Conservation (phyloP, 2,888 invertebrate genomes). For the Erebia ligea region DNA sequence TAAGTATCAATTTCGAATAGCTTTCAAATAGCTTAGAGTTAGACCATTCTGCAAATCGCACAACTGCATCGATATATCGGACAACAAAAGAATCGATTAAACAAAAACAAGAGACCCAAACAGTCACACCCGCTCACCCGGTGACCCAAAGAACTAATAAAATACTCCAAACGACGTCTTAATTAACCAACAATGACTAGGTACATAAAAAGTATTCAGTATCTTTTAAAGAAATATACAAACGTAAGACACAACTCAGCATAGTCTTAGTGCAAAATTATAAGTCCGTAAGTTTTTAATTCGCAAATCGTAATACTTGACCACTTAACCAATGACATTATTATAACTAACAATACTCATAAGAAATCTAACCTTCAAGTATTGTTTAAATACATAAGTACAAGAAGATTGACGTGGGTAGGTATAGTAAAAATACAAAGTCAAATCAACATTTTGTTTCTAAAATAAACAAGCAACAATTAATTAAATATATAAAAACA, state of each 20-base stretch:
- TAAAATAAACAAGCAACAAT: too few relatives aligned
- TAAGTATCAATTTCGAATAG: slow-evolving; percentile 11
- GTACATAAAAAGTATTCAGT: slow-evolving; percentile 63
- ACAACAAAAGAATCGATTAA: slow-evolving; percentile 42
- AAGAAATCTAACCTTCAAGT: too few relatives aligned
- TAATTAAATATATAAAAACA: too few relatives aligned
- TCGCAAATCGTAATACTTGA: not conserved
- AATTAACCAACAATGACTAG: slow-evolving; percentile 71
- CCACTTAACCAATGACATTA: too few relatives aligned
- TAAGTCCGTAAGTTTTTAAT: not conserved
- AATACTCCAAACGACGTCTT: slow-evolving; percentile 60
- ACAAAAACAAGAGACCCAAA: slow-evolving; percentile 49
- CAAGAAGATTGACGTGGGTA: too few relatives aligned
- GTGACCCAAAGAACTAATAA: slow-evolving; percentile 67
- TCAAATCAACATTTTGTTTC: too few relatives aligned
- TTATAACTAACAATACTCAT: too few relatives aligned
- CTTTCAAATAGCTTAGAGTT: slow-evolving; percentile 21
- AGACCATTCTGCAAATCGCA: slow-evolving; percentile 36
- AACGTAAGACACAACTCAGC: slow-evolving; percentile 25
- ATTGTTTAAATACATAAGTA: too few relatives aligned
- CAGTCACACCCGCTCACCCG: slow-evolving; percentile 62
- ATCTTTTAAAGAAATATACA: slow-evolving; percentile 40
- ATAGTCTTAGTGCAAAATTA: slow-evolving; percentile 7
- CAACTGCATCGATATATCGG: slow-evolving; percentile 31
- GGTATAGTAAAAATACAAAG: too few relatives aligned